Evolutionary conservation across 2,888 invertebrate genomes (phyloP).

Genomic region (Pandemis corylana): DNA sequence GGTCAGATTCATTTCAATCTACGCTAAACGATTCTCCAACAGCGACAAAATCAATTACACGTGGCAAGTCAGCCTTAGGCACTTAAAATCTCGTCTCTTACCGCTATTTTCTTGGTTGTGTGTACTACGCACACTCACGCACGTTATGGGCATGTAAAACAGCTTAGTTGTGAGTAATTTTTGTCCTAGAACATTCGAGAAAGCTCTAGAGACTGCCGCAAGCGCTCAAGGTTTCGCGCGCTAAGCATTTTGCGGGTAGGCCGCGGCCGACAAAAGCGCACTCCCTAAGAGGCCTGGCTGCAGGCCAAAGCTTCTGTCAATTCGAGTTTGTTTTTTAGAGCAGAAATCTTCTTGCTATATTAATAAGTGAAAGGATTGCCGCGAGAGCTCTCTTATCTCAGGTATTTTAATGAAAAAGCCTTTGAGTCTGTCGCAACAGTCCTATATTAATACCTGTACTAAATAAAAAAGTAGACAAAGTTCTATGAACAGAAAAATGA

Average conservation of each 20-base stretch:
- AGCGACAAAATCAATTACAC: too few relatives aligned
- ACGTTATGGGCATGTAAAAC: background rate
- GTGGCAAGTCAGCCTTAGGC: background rate
- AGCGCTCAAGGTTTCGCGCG: constrained; percentile 57
- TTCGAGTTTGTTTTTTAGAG: constrained; percentile 41
- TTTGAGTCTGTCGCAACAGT: background rate
- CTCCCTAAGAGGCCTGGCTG: constrained; percentile 61
- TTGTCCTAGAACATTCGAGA: constrained; percentile 35
- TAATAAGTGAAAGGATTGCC: constrained; percentile 8
- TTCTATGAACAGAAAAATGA: too few relatives aligned
- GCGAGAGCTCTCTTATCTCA: background rate
- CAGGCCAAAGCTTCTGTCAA: constrained; percentile 52
- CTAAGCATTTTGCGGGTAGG: constrained; percentile 52
- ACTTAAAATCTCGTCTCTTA: background rate
- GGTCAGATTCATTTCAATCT: too few relatives aligned
- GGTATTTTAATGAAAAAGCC: background rate
- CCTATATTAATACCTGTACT: too few relatives aligned
- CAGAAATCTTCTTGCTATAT: constrained; percentile 37
- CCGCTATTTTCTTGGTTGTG: background rate
- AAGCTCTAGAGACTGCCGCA: constrained; percentile 45
- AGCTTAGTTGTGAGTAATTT: constrained; percentile 1
- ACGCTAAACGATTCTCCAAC: too few relatives aligned
- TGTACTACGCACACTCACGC: background rate
- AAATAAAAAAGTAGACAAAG: too few relatives aligned
- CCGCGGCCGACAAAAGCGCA: constrained; percentile 61